Evolutionary conservation across 2,888 invertebrate species (phyloP), one percentile per base, ranked within the genome.

Genomic region (Pachycephus smyrnensis): DNA sequence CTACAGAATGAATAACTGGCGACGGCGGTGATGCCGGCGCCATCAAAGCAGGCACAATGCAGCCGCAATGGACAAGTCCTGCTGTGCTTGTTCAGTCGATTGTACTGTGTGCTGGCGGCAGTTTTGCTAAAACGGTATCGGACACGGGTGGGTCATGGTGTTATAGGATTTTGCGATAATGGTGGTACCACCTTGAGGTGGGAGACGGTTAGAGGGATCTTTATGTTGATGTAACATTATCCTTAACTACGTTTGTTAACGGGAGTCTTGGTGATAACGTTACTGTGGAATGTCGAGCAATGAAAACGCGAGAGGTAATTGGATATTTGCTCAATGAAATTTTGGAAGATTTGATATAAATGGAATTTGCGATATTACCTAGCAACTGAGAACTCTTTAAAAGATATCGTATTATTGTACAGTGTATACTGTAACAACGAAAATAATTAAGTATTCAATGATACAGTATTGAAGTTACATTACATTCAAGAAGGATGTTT

Each of bases 41-140:
- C 83, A 82, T 87, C 85, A 84, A 86, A 86, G 83, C 79, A 75
- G 73, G 77, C 77, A 80, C 80, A 83, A 81, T 82, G 78, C 69
- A 71, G 35, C 73, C 68, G 23, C 69, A 69, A 68, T 75, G 73
- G 37, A 74, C 73, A 74, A 74, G 23, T 74, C 74, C 31, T 33
- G 74, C 74, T n/a, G 30, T 31, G 35, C 36, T n/a, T n/a, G 3
- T 36, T 36, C 74, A 23, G 30, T 36, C 74, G n/a, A 32, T 33
- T 74, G 12, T 3, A 74, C 36, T 30, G 37, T n/a, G 15, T 23
- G 36, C 74, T 9, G 71, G 55, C 55, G 55, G 55, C 23, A 55
- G 71, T 71, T 71, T 31, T 9, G 71, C 12, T 9, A 15, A 71
- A 30, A 71, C 71, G 71, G 12, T 71, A 1, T 23, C 71, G 32